These are phyloP conservation scores for Talpa occidentalis DNA, from an alignment of 2,113 vertebrate species.

Conservation along the genomic window DNA sequence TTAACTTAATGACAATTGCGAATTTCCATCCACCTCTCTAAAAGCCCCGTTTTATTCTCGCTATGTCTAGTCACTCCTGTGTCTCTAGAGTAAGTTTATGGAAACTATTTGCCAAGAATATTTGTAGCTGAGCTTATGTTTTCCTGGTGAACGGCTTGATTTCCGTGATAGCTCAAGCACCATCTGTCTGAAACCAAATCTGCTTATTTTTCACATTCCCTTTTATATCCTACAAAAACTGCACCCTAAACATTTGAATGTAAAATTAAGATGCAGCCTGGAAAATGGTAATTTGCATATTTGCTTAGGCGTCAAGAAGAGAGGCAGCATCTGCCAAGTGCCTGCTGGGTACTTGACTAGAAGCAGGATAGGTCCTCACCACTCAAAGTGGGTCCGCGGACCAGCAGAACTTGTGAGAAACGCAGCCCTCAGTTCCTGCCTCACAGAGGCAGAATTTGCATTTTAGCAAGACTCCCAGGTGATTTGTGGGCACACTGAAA, in stretches of 20 bases:
- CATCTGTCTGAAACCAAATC: constrained; percentile 71
- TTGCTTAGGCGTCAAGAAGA: constrained; percentile 70
- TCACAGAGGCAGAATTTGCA: not conserved
- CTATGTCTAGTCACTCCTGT: constrained; percentile 34
- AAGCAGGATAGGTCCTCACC: not conserved
- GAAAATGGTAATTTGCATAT: constrained; percentile 74
- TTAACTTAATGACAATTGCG: constrained; percentile 45
- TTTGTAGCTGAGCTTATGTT: constrained; percentile 74
- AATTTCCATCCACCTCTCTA: constrained; percentile 43
- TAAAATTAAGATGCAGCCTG: constrained; percentile 65
- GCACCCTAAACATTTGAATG: constrained; percentile 71
- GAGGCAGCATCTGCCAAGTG: constrained; percentile 60
- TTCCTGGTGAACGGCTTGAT: constrained; percentile 67
- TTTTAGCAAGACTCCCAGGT: not conserved
- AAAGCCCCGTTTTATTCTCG: constrained; percentile 28
- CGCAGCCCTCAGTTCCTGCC: not conserved
- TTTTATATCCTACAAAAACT: constrained; percentile 72
- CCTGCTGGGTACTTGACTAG: constrained; percentile 40
- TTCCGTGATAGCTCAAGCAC: constrained; percentile 75
- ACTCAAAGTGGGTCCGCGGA: not conserved
- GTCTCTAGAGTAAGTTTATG: constrained; percentile 56
- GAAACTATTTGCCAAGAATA: constrained; percentile 64
- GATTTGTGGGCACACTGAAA: not conserved
- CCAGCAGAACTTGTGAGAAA: constrained; percentile 14
- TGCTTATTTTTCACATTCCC: constrained; percentile 78